Evolutionary conservation across 2,888 invertebrate genomes (phyloP), one percentile per base, ranked within the genome.

Genomic region (Morpho achilles): DNA sequence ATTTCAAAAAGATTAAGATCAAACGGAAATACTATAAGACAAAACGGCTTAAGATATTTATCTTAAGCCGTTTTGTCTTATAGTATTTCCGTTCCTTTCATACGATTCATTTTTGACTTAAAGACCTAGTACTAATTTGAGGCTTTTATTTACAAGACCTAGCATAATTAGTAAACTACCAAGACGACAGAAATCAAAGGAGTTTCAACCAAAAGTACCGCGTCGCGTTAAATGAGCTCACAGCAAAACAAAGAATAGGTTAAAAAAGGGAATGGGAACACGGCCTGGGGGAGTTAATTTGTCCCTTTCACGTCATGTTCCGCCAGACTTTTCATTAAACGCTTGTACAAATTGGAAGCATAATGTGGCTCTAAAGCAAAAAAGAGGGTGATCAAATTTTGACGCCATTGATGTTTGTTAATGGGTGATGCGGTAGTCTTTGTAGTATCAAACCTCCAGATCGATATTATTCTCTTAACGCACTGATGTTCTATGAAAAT

Each of bases 231-330:
- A 63, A 65, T 49, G 61, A 60, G 63, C 61, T 67, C 57, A 63
- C 61, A 52, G 58, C 50, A 59, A 56, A 54, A 54, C 62, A 62
- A 65, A 63, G 62, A 64, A 64, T 52, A 54, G 59, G 50, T 63
- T 54, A 54, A 58, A 64, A 68, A 63, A 58, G 59, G 40, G 53
- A 40, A 59, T 53, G 46, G 23, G 44, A 56, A 50, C 54, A 58
- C 52, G 22, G 62, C 68, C 61, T 39, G 56, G 53, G 54, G 61
- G 62, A 63, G 61, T 63, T 69, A 65, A 65, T 67, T 68, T 69
- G 67, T 65, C 66, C 61, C 61, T 64, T 66, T 62, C 60, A 59
- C 54, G 54, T 54, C 23, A 54, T 54, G 54, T 54, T 54, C 54
- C 48, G 42, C 48, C 60, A 49, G 56, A 56, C 59, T 64, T 61